Conservation (phyloP, 2,113 vertebrate genomes). For the Hippolais icterina region DNA sequence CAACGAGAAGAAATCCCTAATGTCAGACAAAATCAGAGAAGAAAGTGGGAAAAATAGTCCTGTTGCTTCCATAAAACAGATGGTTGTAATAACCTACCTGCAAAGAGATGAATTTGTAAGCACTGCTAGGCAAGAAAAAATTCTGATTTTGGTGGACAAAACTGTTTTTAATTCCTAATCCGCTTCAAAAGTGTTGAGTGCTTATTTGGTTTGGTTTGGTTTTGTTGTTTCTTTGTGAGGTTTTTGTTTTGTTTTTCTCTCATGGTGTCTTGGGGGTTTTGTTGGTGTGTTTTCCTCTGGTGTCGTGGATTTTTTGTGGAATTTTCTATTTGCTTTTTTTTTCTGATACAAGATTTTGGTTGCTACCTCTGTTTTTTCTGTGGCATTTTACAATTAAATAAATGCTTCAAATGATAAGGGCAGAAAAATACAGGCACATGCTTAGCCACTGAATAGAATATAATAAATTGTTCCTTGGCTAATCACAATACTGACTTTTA, state of each 20-base stretch:
- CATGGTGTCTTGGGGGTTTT: rapidly evolving
- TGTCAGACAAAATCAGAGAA: background rate
- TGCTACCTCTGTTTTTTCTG: background rate
- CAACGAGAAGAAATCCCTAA: rapidly evolving
- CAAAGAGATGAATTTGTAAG: background rate
- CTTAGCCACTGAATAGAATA: background rate
- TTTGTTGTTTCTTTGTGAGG: background rate
- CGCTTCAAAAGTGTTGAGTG: background rate
- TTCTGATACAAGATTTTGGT: background rate
- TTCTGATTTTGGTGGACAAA: background rate
- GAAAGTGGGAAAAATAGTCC: background rate
- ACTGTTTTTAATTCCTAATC: background rate
- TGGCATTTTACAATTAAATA: background rate
- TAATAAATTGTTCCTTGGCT: background rate
- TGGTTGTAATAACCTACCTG: background rate
- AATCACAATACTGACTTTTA: background rate
- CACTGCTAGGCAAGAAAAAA: background rate
- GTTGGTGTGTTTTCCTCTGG: background rate
- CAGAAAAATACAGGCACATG: background rate
- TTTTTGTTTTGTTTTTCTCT: background rate
- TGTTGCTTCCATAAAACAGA: background rate
- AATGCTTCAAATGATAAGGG: background rate
- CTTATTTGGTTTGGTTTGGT: background rate
- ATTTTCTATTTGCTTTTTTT: background rate
- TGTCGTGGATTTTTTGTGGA: too few relatives aligned